phyloP scores from a whole-genome alignment of 1,140 invertebrate genomes.

The Ostrea denselamellosa region DNA sequence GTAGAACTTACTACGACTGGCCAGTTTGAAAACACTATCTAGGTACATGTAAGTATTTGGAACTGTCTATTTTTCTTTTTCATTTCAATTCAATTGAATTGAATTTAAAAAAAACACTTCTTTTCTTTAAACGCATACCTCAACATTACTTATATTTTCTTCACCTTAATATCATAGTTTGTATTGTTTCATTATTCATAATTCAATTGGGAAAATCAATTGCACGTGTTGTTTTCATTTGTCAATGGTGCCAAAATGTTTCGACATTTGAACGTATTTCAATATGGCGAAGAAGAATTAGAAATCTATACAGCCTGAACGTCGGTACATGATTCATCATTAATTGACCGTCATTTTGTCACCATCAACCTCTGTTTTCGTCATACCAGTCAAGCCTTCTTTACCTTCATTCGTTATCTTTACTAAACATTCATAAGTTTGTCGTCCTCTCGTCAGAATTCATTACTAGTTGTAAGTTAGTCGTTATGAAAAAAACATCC shows the following conservation, averaged over 20 bases:
- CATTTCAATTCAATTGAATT: too few species aligned
- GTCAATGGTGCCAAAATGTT: background rate
- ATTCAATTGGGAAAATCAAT: background rate
- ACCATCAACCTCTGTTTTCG: background rate
- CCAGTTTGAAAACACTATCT: background rate
- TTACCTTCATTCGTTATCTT: background rate
- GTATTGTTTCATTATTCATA: constrained; percentile 6
- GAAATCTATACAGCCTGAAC: constrained; percentile 20
- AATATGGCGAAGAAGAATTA: background rate
- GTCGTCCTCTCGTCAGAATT: background rate
- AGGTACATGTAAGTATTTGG: background rate
- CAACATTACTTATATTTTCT: too few species aligned
- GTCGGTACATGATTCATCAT: background rate
- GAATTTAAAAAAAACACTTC: too few species aligned
- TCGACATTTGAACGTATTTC: background rate
- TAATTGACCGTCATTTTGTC: background rate
- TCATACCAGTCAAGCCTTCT: too few species aligned
- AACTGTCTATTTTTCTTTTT: too few species aligned
- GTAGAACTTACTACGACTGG: background rate
- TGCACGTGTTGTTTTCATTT: constrained; percentile 32
- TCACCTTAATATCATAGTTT: background rate
- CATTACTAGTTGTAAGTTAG: background rate
- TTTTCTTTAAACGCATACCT: too few species aligned
- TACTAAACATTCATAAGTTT: background rate
- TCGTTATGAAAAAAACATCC: too few species aligned